phyloP scores from a whole-genome alignment of 2,888 invertebrate species.

The Nomada lathburiana region DNA sequence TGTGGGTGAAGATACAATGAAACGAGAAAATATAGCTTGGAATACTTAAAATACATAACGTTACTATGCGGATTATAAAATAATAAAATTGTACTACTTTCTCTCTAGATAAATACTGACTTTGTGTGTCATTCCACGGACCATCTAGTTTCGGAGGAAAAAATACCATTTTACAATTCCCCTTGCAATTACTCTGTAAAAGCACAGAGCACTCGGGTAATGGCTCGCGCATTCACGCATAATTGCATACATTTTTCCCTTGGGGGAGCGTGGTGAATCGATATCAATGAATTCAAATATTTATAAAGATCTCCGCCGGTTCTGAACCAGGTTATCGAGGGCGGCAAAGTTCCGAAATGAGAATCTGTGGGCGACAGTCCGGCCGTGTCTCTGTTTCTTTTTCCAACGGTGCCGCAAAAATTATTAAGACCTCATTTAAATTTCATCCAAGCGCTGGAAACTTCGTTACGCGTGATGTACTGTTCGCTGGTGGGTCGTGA shows the following conservation, averaged over 20 bases:
- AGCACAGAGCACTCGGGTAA: background rate
- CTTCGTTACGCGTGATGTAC: constrained; percentile 1
- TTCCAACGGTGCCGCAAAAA: background rate
- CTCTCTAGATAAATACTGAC: no score
- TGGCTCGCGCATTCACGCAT: background rate
- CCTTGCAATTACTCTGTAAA: background rate
- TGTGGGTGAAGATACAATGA: no score
- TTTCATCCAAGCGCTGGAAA: constrained; percentile 18
- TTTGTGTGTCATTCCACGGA: no score
- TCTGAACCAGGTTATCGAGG: constrained; percentile 3
- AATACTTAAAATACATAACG: no score
- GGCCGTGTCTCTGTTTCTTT: background rate
- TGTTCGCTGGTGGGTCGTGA: background rate
- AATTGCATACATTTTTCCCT: background rate
- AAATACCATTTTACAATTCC: background rate
- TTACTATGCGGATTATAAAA: no score
- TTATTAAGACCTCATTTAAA: constrained; percentile 23
- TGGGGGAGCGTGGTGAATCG: background rate
- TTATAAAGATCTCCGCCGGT: constrained; percentile 10
- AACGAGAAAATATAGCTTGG: no score
- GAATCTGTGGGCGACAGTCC: constrained; percentile 9
- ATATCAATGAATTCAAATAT: constrained; percentile 15
- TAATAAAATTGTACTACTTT: no score
- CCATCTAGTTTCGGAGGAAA: background rate
- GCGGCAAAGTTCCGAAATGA: constrained; percentile 13